Conservation (phyloP, 2,797 vertebrate genomes). For the Karalla daura region DNA sequence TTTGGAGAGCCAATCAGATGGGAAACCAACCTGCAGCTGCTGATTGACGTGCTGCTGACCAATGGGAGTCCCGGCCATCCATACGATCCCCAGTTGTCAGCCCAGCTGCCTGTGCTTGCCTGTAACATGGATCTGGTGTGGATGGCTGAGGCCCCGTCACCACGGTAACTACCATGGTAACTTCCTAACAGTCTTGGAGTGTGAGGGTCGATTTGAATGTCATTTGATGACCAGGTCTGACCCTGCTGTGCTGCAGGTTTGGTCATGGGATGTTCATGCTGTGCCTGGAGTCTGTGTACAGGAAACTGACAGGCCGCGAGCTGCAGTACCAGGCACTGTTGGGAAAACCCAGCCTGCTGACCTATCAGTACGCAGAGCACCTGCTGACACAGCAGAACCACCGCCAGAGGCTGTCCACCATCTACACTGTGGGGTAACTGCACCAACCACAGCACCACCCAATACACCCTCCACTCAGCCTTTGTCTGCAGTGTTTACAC, state of each 20-base stretch:
- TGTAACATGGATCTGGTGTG: constrained; percentile 93
- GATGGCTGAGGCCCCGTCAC: constrained; percentile 90
- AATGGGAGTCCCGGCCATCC: constrained; percentile 84
- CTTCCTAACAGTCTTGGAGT: neutral
- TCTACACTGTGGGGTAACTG: constrained; percentile 87
- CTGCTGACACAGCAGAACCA: constrained; percentile 75
- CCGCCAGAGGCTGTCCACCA: constrained; percentile 70
- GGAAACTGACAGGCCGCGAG: constrained; percentile 89
- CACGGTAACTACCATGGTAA: constrained; percentile 78
- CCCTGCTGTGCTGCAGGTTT: constrained; percentile 64
- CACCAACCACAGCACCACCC: neutral
- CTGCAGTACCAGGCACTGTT: constrained; percentile 88
- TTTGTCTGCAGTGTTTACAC: neutral
- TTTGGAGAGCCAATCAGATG: constrained; percentile 92
- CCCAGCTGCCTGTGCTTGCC: constrained; percentile 89
- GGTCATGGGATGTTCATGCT: constrained; percentile 92
- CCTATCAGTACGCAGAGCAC: constrained; percentile 89
- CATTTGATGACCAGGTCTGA: neutral
- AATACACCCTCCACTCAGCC: neutral
- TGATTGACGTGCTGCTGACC: constrained; percentile 90
- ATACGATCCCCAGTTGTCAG: constrained; percentile 64
- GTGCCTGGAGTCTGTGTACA: constrained; percentile 91
- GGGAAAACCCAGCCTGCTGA: constrained; percentile 90
- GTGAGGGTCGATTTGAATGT: too few relatives aligned
- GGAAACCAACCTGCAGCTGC: constrained; percentile 92